phyloP scores from a whole-genome alignment of 2,888 invertebrate species.

The Hoplodrina blanda region DNA sequence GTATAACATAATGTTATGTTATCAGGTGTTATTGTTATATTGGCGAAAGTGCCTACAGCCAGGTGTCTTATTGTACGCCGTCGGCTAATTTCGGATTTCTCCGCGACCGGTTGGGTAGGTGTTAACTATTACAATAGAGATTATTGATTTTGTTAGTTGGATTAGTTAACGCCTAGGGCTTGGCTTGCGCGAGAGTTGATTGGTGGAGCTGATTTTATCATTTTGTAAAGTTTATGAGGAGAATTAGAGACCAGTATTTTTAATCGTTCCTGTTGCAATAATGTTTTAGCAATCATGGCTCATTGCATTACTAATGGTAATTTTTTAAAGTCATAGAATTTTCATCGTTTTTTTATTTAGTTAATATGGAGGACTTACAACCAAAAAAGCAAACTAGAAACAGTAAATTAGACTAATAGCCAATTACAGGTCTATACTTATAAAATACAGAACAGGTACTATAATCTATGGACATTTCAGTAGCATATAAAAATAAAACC shows the following conservation, averaged over 20 bases:
- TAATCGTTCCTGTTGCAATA: background rate
- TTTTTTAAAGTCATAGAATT: no score
- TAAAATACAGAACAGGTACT: no score
- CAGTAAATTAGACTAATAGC: no score
- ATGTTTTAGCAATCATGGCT: no score
- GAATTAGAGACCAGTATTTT: background rate
- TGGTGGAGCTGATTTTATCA: constrained; percentile 41
- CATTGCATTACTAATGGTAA: no score
- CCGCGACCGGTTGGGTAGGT: constrained; percentile 76
- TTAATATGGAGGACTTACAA: no score
- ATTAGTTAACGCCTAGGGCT: constrained; percentile 38
- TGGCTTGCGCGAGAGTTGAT: constrained; percentile 7
- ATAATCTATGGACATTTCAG: no score
- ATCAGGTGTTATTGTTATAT: constrained; percentile 69
- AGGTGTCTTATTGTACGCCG: constrained; percentile 73
- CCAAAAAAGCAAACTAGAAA: no score
- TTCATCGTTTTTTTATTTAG: no score
- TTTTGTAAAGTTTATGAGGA: constrained; percentile 7
- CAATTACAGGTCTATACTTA: no score
- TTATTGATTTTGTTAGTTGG: constrained; percentile 50
- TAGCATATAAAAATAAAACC: no score
- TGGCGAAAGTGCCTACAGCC: constrained; percentile 83
- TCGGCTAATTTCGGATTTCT: constrained; percentile 79
- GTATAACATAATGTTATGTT: constrained; percentile 62
- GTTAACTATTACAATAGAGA: constrained; percentile 46